Evolutionary conservation across 2,888 invertebrate genomes (phyloP), one percentile per base, ranked within the genome.

Genomic region (Liopterus haemorrhoidalis): DNA sequence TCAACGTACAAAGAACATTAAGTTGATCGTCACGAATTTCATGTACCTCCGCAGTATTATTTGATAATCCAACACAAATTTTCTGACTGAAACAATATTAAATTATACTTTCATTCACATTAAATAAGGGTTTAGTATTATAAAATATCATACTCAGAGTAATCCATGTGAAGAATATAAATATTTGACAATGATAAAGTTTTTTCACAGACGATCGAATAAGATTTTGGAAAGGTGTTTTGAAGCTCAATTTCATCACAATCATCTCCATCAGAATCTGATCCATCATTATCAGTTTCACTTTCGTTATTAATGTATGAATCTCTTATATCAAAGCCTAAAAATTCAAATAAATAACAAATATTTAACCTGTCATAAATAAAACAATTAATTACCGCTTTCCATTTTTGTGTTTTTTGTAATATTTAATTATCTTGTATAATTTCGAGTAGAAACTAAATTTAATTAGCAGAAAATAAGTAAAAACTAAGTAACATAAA

Each of bases 101-200:
- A 24, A 28, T 5, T 27, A 15, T 11, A 19, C 12, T 38, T 15
- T 5, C n/a, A n/a, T n/a, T n/a, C n/a, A n/a, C n/a, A n/a, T n/a
- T n/a, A n/a, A n/a, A n/a, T n/a, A n/a, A n/a, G n/a, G n/a, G 16
- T 12, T 22, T 9, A 9, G 9, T 9, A 27, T 6, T 24, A 16
- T 40, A n/a, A n/a, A n/a, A n/a, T 24, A 27, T 52, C 54, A 49
- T 66, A 78, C 81, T 70, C 72, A 40, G 76, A 74, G 2, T 73
- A 75, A 53, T 72, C 69, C 50, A 84, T 58, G 43, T 74, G 72
- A 31, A 82, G 71, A 38, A 83, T 69, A 57, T 82, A 85, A 2
- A 73, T 72, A 47, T 75, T 72, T 20, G 74, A 70, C 1, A 71
- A 54, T 1, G 75, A 70, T 21, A 77, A 69, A 1, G 70, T 67